phyloP scores from a whole-genome alignment of 2,888 invertebrate species.

The Dasysyrphus tricinctus region DNA sequence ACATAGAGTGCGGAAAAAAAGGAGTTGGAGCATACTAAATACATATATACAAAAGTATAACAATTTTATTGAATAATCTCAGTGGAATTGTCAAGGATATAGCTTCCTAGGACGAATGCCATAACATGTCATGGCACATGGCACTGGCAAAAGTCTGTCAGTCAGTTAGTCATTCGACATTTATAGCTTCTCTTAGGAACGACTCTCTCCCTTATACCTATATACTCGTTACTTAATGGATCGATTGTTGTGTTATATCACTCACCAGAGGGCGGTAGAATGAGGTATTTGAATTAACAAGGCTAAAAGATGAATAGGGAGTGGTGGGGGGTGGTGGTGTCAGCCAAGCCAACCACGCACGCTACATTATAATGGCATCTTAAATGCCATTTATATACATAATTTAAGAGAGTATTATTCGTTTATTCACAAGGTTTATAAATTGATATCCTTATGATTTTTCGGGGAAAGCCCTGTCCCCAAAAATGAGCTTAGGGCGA shows the following conservation, averaged over 20 bases:
- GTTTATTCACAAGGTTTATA: constrained; percentile 69
- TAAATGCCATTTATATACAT: constrained; percentile 73
- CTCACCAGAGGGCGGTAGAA: constrained; percentile 34
- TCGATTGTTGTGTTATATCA: constrained; percentile 74
- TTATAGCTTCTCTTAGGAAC: background rate
- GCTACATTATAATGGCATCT: constrained; percentile 66
- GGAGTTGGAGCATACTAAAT: background rate
- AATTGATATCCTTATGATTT: constrained; percentile 72
- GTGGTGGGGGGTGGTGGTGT: constrained; percentile 22
- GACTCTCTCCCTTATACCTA: background rate
- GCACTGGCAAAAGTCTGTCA: constrained; percentile 46
- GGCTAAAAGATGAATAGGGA: background rate
- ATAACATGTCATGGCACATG: constrained; percentile 47
- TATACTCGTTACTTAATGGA: constrained; percentile 72
- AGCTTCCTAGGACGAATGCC: constrained; percentile 30
- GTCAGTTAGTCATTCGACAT: constrained; percentile 58
- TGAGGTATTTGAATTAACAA: constrained; percentile 19
- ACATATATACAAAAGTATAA: constrained; percentile 26
- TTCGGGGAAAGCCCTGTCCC: background rate
- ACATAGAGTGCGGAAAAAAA: background rate
- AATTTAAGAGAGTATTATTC: constrained; percentile 70
- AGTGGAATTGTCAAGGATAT: constrained; percentile 63
- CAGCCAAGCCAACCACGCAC: constrained; percentile 63
- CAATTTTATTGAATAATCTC: constrained; percentile 73
- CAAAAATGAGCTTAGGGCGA: background rate